Conservation (phyloP, 2,113 vertebrate genomes). For the Solenodon paradoxus region DNA sequence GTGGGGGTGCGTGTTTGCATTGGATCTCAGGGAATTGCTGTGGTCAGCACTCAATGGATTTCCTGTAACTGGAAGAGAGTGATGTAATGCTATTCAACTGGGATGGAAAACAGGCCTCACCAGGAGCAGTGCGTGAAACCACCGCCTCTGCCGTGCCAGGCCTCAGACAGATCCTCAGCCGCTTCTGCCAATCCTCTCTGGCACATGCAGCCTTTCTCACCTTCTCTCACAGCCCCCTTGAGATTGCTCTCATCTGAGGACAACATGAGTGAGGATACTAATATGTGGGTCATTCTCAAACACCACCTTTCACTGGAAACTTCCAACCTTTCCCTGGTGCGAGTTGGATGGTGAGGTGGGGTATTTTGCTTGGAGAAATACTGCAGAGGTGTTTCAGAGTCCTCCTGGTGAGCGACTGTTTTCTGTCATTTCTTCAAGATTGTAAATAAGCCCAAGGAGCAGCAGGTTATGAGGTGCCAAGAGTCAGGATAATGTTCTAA, state of each 20-base stretch:
- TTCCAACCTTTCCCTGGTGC: neutral
- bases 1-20: slow-evolving; percentile 21
- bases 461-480: neutral
- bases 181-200: fast-evolving
- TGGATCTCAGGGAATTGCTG: slow-evolving; percentile 47
- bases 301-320: neutral
- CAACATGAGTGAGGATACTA: neutral
- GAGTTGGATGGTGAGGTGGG: neutral
- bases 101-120: slow-evolving; percentile 40
- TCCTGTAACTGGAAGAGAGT: slow-evolving; percentile 58
- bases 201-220: neutral
- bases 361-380: neutral
- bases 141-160: neutral
- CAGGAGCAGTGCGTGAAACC: neutral
- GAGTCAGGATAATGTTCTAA: neutral
- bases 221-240: neutral
- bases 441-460: neutral
- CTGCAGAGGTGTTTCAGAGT: neutral
- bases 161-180: neutral
- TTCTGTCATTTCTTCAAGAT: neutral
- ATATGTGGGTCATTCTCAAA: neutral
- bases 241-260: neutral
- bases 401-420: neutral
- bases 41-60: slow-evolving; percentile 29
- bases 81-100: slow-evolving; percentile 18